Base-by-base conservation (phyloP, 2,888 invertebrate genomes). In the Eupithecia dodoneata region DNA sequence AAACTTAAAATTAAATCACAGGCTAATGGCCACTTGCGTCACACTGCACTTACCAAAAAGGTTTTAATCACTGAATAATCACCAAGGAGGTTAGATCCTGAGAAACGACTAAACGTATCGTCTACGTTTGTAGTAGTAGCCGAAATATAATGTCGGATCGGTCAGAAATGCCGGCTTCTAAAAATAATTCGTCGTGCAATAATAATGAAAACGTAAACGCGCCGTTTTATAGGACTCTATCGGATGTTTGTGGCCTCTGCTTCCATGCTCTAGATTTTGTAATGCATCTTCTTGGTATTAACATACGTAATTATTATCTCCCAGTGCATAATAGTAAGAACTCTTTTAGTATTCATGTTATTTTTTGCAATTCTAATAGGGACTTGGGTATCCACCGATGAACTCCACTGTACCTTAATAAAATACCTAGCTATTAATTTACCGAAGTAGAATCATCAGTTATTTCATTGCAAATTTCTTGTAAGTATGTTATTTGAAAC, bases 151-250 rank as follows among this genome's bases (percentile, higher is more conserved):
- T 78, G 80, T 73, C 78, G 71, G 76, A 74, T 76, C 76, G 81
- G 67, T 78, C 81, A 78, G 83, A 83, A 89, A 86, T 85, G 85
- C 84, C 83, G 84, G 80, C 75, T 49, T 86, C 90, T 90, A 90
- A 86, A 87, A 89, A 90, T 90, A 90, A 83, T 77, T 77, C 71
- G 82, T 85, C 83, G 82, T 83, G 85, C 83, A 85, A 70, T 82
- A 84, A 84, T 84, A 85, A 85, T 86, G 88, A 86, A 87, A 88
- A 87, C 83, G 85, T 87, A 84, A 86, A 87, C 87, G 84, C 78
- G 76, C 74, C 84, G 79, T 81, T 83, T 83, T 85, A 84, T 85
- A 83, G 79, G 75, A 75, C 73, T 76, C 41, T 44, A 76, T 76
- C 80, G 79, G 78, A 83, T 78, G 72, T 76, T 79, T 76, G 78